Conservation (phyloP, 2,113 vertebrate species). For the Oncorhynchus kisutch region DNA sequence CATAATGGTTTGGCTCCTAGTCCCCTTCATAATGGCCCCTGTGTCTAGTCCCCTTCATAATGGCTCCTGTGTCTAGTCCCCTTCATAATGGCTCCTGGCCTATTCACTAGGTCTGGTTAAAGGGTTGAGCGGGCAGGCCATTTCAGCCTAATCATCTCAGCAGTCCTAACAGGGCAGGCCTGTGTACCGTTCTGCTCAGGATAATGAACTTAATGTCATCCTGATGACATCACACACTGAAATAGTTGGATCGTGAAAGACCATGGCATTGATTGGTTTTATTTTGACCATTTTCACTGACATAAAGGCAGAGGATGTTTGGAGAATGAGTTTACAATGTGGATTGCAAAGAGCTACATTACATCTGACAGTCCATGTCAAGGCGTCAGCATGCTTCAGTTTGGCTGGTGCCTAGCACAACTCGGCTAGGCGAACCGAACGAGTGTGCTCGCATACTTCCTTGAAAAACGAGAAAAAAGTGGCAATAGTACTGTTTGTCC, state of each 20-base stretch:
- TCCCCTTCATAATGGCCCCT: not conserved
- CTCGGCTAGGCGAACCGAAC: too few species aligned
- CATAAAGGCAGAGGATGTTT: not conserved
- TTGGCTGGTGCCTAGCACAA: too few species aligned
- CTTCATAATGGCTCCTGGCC: too few species aligned
- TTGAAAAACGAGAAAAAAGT: too few species aligned
- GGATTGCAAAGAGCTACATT: not conserved
- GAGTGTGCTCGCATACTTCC: too few species aligned
- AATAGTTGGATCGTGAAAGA: slow-evolving; percentile 19
- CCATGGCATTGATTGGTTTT: slow-evolving; percentile 13
- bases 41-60: too few species aligned
- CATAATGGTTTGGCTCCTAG: too few species aligned
- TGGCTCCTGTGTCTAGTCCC: too few species aligned
- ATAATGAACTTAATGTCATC: slow-evolving; percentile 40
- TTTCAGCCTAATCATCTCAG: not conserved
- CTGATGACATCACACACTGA: slow-evolving; percentile 40
- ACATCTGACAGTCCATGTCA: not conserved
- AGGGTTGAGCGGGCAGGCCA: not conserved
- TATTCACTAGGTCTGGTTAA: not conserved
- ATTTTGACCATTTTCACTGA: not conserved
- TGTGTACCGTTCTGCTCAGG: not conserved
- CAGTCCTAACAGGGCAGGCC: not conserved
- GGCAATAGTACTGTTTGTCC: too few species aligned
- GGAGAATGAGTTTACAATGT: not conserved
- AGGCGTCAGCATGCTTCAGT: too few species aligned